Evolutionary conservation across 2,888 invertebrate species (phyloP).

Genomic region (Margaritifera margaritifera): DNA sequence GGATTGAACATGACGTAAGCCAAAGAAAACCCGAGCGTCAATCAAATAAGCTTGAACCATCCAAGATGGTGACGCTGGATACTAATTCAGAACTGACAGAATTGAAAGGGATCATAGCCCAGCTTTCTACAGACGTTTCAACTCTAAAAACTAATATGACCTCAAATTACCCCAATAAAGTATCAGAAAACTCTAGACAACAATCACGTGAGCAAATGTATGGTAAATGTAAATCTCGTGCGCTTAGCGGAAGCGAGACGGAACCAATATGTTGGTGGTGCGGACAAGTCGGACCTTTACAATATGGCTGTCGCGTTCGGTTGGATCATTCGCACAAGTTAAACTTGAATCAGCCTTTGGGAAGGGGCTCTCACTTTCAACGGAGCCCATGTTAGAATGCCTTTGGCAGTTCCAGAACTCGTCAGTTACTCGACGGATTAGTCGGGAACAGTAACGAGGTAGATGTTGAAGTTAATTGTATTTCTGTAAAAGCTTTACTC

Average conservation of each 20-base stretch:
- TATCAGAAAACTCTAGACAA: neutral
- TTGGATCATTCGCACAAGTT: constrained; percentile 2
- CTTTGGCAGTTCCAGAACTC: neutral
- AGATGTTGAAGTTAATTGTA: neutral
- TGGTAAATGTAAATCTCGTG: no score
- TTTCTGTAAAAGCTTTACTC: neutral
- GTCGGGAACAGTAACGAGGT: neutral
- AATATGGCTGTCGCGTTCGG: neutral
- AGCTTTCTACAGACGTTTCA: constrained; percentile 2
- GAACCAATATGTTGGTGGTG: constrained; percentile 5
- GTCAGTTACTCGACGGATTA: no score
- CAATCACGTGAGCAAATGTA: no score
- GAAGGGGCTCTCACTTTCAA: neutral
- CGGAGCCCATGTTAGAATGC: no score
- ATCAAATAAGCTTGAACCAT: no score
- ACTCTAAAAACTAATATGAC: neutral
- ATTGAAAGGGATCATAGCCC: constrained; percentile 6
- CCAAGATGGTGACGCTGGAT: neutral
- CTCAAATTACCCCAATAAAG: neutral
- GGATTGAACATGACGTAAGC: constrained; percentile 5
- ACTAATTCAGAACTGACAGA: constrained; percentile 3
- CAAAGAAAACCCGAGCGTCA: neutral
- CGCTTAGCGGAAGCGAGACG: no score
- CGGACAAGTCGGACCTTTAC: constrained; percentile 9
- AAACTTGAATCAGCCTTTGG: neutral